Base-by-base conservation (phyloP, 2,888 invertebrate genomes). In the Drosophila parthenogenetica region DNA sequence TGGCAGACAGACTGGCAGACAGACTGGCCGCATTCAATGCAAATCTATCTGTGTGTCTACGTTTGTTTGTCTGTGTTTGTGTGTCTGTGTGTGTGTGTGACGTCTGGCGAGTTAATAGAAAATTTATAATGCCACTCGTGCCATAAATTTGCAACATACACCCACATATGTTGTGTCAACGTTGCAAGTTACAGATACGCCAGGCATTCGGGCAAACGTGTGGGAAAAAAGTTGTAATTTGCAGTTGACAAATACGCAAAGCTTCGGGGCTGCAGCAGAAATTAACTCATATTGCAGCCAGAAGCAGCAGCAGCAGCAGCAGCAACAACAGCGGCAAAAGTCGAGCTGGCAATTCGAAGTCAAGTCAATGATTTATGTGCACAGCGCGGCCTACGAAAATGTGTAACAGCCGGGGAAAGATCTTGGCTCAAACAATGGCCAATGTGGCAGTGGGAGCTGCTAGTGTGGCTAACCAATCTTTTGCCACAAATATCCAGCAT, bases 211-310 rank as follows among this genome's bases (percentile, higher is more conserved):
- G 57, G 79, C 67, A 50, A 73, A 73, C 63, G 88, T 87, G 85
- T 89, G 85, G 89, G 81, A 81, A 82, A 87, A 83, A 69, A 35
- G 83, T 80, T 89, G 89, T 89, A 89, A 86, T 86, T 86, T 86
- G 85, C 83, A 89, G 85, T 86, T 86, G 85, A 89, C 85, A 86
- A 86, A 86, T 86, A 79, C 78, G 89, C 73, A 81, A 73, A 67
- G 69, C 79, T 75, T 73, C 63, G 45, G 64, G 59, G 69, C 73
- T 72, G 40, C 29, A 29, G 68, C 74, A 79, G 77, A 87, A 86
- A 86, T 86, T 86, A 86, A 86, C 87, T 86, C 87, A 86, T 86
- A 86, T 87, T 81, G 82, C 82, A 75, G 66, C 42, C 79, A 59
- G 60, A 55, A 61, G 35, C 53, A 57, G 49, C 39, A 37, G 25